Evolutionary conservation across 1,140 invertebrate species (phyloP).

Genomic region (Mercenaria mercenaria): DNA sequence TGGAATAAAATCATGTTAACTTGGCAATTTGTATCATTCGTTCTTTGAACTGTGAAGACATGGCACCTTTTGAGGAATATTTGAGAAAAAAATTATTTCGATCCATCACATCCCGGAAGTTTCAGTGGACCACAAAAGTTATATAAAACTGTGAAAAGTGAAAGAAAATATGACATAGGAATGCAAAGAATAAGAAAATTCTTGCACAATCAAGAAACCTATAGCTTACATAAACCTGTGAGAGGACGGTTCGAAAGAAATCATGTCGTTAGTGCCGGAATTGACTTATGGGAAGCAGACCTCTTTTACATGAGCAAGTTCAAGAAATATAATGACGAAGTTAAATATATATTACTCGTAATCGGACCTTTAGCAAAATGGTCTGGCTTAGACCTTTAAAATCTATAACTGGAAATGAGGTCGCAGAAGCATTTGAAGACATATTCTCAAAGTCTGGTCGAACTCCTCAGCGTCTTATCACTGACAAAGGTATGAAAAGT

Average conservation of each 20-base stretch:
- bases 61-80: conserved; percentile 21
- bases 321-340: not conserved
- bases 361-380: not conserved
- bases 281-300: conserved; percentile 33
- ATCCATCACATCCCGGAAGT: conserved; percentile 20
- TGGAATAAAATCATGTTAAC: not conserved
- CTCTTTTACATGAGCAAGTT: conserved; percentile 33
- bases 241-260: conserved; percentile 35
- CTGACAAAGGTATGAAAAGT: conserved; percentile 52
- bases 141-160: conserved; percentile 31
- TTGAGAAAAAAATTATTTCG: conserved; percentile 4
- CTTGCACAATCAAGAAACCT: conserved; percentile 20
- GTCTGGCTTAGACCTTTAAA: conserved; percentile 12
- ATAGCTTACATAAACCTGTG: conserved; percentile 17
- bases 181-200: conserved; percentile 34
- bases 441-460: not conserved
- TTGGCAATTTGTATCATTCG: not conserved
- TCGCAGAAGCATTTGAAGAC: not conserved
- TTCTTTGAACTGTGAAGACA: not conserved
- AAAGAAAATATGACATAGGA: conserved; percentile 14
- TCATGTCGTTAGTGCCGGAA: conserved; percentile 21
- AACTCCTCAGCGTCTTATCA: not conserved
- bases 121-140: conserved; percentile 31
- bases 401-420: conserved; percentile 18
- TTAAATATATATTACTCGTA: not conserved